These are phyloP conservation scores for Sycobia sp. DNA, from an alignment of 1,140 invertebrate genomes.

Conservation along the genomic window DNA sequence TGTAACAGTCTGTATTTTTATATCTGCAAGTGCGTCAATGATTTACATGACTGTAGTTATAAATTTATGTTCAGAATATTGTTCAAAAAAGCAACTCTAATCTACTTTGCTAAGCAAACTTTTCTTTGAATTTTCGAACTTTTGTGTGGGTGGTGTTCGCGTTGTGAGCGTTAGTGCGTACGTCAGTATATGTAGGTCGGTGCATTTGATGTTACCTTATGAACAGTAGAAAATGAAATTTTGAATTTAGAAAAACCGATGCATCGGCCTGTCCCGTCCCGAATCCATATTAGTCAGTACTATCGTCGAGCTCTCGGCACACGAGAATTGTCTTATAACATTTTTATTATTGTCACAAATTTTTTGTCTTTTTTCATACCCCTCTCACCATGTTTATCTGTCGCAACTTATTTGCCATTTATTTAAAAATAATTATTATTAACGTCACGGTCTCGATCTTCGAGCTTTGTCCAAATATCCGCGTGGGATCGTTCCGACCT, in stretches of 20 bases:
- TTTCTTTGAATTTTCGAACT: too few relatives aligned
- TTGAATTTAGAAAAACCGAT: slow-evolving; percentile 9
- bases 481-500: slow-evolving; percentile 19
- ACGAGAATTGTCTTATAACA: slow-evolving; percentile 30
- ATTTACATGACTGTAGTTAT: too few relatives aligned
- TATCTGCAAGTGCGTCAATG: too few relatives aligned
- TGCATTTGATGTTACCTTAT: too few relatives aligned
- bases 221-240: too few relatives aligned
- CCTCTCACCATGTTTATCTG: slow-evolving; percentile 10
- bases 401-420: slow-evolving; percentile 29
- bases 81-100: too few relatives aligned
- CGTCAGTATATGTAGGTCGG: too few relatives aligned
- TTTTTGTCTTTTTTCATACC: slow-evolving; percentile 28
- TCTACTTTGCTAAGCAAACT: too few relatives aligned
- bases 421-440: slow-evolving; percentile 33
- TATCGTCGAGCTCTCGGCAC: slow-evolving; percentile 22
- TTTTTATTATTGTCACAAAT: slow-evolving; percentile 36
- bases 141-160: too few relatives aligned
- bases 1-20: too few relatives aligned
- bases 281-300: slow-evolving; percentile 29
- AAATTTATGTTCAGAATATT: too few relatives aligned
- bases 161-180: too few relatives aligned
- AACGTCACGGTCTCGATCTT: slow-evolving; percentile 23
- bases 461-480: slow-evolving; percentile 17
- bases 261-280: neutral